Evolutionary conservation across 2,113 vertebrate species (phyloP).

Genomic region (Ia io): DNA sequence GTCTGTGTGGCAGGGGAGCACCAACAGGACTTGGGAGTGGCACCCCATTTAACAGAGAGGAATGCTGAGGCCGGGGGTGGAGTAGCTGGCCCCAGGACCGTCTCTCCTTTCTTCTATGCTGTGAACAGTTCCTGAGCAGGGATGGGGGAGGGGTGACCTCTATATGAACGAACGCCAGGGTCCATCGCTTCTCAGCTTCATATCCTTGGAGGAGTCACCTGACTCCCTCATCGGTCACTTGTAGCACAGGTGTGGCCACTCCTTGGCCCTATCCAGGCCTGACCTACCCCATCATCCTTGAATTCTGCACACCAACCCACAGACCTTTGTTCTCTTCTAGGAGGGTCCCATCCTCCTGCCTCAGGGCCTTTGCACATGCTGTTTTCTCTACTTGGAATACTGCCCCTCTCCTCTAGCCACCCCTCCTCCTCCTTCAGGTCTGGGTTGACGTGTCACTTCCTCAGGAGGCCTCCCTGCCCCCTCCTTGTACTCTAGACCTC

Average conservation of each 20-base stretch:
- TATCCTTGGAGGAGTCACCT: not conserved
- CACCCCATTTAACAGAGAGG: not conserved
- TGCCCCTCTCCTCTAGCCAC: not conserved
- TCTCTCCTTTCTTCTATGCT: not conserved
- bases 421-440: not conserved
- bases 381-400: accelerated
- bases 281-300: not conserved
- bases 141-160: not conserved
- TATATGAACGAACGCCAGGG: not conserved
- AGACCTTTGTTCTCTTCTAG: not conserved
- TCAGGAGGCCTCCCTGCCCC: not conserved
- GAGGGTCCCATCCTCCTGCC: not conserved
- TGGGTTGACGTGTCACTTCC: not conserved
- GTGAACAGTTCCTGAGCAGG: not conserved
- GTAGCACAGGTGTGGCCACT: not conserved
- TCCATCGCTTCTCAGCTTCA: not conserved
- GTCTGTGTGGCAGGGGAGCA: not conserved
- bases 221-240: not conserved
- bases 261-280: not conserved
- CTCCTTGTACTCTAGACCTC: not conserved
- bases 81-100: not conserved
- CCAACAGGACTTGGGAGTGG: not conserved
- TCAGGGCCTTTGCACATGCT: not conserved
- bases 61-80: not conserved
- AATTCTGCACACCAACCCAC: not conserved